phyloP scores from a whole-genome alignment of 2,888 invertebrate species.

The Bursaphelenchus okinawaensis region DNA sequence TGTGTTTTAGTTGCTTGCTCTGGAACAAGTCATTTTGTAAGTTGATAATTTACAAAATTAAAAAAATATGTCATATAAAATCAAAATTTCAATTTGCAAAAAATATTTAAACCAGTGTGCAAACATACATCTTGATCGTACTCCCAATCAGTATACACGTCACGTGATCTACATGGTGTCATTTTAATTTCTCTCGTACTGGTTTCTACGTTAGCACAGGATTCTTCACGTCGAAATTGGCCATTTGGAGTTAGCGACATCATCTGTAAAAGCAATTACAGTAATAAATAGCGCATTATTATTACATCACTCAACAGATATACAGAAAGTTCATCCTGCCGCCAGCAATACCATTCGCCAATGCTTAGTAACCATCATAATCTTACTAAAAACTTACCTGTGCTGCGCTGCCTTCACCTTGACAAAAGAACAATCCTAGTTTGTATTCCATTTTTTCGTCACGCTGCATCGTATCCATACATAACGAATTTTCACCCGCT shows the following conservation, averaged over 20 bases:
- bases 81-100: no score
- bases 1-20: background rate
- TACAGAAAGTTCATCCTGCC: no score
- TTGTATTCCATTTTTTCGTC: conserved; percentile 46
- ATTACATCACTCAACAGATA: no score
- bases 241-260: conserved; percentile 41
- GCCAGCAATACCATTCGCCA: no score
- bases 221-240: conserved; percentile 41
- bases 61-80: no score
- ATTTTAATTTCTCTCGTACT: background rate
- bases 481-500: conserved; percentile 26
- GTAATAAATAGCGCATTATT: background rate
- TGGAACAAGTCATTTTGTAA: no score
- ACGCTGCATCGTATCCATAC: conserved; percentile 53
- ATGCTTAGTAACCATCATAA: no score
- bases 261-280: conserved; percentile 31
- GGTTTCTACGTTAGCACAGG: conserved; percentile 27
- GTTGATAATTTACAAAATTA: background rate
- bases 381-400: no score
- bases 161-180: background rate
- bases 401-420: conserved; percentile 36
- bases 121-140: background rate
- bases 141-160: background rate
- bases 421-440: conserved; percentile 35
- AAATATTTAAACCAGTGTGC: no score